Conservation (phyloP, 2,888 invertebrate species). For the Candidula unifasciata region DNA sequence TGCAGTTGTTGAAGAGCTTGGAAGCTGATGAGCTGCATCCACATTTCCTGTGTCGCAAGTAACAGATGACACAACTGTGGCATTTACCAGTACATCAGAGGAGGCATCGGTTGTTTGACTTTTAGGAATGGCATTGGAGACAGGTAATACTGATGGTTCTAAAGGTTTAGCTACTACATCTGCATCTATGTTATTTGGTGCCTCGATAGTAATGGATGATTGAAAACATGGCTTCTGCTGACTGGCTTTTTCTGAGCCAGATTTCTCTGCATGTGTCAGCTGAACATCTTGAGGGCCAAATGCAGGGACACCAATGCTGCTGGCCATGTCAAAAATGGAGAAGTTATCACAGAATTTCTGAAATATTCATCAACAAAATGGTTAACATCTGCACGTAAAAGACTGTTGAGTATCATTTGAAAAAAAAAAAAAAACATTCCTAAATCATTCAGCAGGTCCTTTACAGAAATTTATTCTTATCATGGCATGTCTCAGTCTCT, state of each 20-base stretch:
- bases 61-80: neutral
- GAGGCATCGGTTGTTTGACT: neutral
- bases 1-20: neutral
- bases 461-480: no score
- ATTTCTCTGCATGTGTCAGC: conserved; percentile 32
- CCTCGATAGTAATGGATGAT: neutral
- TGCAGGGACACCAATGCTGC: conserved; percentile 38
- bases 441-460: no score
- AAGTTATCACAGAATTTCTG: conserved; percentile 1
- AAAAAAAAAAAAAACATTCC: no score
- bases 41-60: neutral
- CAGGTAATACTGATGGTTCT: neutral
- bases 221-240: conserved; percentile 18
- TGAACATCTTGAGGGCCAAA: conserved; percentile 26
- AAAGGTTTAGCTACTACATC: neutral
- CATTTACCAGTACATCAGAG: neutral
- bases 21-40: neutral
- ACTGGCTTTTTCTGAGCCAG: conserved; percentile 13
- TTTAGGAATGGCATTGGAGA: neutral
- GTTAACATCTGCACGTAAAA: neutral
- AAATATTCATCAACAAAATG: neutral
- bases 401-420: no score
- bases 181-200: neutral
- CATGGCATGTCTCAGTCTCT: no score
- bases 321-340: conserved; percentile 24